phyloP scores from a whole-genome alignment of 2,113 vertebrate species.

The Hippolais icterina region DNA sequence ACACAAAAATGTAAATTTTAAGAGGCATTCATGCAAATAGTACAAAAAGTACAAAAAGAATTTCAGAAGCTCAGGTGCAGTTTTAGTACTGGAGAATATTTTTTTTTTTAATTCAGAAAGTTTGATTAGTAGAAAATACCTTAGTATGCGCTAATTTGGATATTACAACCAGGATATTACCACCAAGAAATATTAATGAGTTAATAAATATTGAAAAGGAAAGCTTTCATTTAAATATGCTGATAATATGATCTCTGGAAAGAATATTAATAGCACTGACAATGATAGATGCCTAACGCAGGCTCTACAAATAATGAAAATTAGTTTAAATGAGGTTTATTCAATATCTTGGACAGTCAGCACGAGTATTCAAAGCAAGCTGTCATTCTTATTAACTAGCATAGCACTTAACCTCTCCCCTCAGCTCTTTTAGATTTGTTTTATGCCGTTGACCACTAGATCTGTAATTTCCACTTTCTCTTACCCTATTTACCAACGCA shows the following conservation, averaged over 20 bases:
- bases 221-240: conserved; percentile 46
- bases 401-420: conserved; percentile 47
- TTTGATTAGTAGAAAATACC: conserved; percentile 43
- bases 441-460: background rate
- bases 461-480: background rate
- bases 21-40: background rate
- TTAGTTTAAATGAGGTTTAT: conserved; percentile 57
- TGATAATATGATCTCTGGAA: conserved; percentile 25
- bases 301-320: conserved; percentile 37
- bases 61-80: conserved; percentile 7
- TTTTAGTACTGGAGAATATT: background rate
- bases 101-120: background rate
- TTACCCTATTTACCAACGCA: background rate
- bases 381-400: conserved; percentile 56
- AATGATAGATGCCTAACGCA: conserved; percentile 29
- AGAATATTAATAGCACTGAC: conserved; percentile 29
- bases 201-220: conserved; percentile 66
- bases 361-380: conserved; percentile 46
- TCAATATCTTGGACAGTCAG: conserved; percentile 28
- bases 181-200: conserved; percentile 52
- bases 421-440: conserved; percentile 7
- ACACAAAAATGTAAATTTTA: background rate
- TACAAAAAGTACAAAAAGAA: background rate
- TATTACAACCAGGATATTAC: conserved; percentile 44
- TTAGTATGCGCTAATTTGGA: conserved; percentile 47